Evolutionary conservation across 2,888 invertebrate species (phyloP).

Genomic region (Polia nebulosa): DNA sequence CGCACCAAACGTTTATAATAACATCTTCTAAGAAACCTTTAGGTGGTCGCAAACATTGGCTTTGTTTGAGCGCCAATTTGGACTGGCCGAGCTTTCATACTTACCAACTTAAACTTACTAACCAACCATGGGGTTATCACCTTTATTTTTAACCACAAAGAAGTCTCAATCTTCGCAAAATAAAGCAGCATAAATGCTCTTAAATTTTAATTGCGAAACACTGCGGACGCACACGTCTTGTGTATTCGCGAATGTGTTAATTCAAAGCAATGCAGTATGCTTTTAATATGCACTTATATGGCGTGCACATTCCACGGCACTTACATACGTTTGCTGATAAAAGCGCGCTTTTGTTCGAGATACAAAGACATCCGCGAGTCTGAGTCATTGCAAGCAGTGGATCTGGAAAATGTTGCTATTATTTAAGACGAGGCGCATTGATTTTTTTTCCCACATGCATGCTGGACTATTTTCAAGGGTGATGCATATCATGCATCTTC

Average conservation of each 20-base stretch:
- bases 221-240: slow-evolving; percentile 76
- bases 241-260: slow-evolving; percentile 86
- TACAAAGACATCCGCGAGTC: slow-evolving; percentile 39
- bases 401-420: slow-evolving; percentile 33
- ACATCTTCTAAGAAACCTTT: slow-evolving; percentile 82
- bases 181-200: slow-evolving; percentile 66
- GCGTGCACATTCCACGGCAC: slow-evolving; percentile 79
- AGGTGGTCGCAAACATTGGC: slow-evolving; percentile 89
- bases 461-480: background rate
- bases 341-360: slow-evolving; percentile 53
- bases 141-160: slow-evolving; percentile 63
- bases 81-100: slow-evolving; percentile 76
- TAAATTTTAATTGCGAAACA: slow-evolving; percentile 86
- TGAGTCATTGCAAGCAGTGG: slow-evolving; percentile 53
- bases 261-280: slow-evolving; percentile 79
- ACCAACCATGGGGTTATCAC: slow-evolving; percentile 58
- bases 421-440: slow-evolving; percentile 24
- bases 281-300: slow-evolving; percentile 82
- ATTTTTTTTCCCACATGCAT: background rate
- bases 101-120: slow-evolving; percentile 64
- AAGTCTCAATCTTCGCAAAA: slow-evolving; percentile 59
- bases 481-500: too few species aligned
- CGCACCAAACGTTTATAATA: slow-evolving; percentile 67
- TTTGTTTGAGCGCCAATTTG: slow-evolving; percentile 87
- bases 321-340: slow-evolving; percentile 64